Evolutionary conservation across 2,797 vertebrate genomes (phyloP).

Genomic region (Protonibea diacanthus): DNA sequence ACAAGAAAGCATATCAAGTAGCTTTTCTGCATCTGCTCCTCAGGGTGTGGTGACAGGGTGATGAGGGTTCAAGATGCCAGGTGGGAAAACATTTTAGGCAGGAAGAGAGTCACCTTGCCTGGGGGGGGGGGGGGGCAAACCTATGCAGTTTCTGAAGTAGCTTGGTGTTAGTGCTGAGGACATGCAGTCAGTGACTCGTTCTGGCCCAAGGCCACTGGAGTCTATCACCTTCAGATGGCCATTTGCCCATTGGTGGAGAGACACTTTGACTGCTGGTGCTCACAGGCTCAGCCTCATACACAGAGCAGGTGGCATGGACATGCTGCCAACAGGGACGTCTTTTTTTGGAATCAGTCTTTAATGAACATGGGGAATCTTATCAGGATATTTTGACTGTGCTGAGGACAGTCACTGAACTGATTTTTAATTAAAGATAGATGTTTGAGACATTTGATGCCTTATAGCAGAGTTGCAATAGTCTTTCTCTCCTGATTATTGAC

Average conservation of each 20-base stretch:
- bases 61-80: constrained; percentile 55
- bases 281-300: constrained; percentile 51
- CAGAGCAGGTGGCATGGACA: constrained; percentile 72
- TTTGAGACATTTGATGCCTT: constrained; percentile 30
- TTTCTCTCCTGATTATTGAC: constrained; percentile 32
- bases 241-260: constrained; percentile 66
- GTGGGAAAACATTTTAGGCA: constrained; percentile 67
- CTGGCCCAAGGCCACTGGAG: constrained; percentile 71
- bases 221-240: constrained; percentile 79
- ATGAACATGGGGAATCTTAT: constrained; percentile 59
- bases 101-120: constrained; percentile 80
- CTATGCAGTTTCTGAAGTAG: constrained; percentile 65
- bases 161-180: constrained; percentile 55
- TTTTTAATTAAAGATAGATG: constrained; percentile 59
- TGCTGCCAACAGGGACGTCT: constrained; percentile 64
- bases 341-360: constrained; percentile 56
- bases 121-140: constrained; percentile 52
- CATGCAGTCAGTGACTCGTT: constrained; percentile 71
- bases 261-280: constrained; percentile 67
- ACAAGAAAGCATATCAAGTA: constrained; percentile 38
- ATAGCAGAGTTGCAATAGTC: neutral
- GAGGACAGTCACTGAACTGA: constrained; percentile 33
- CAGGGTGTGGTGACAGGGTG: constrained; percentile 21
- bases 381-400: constrained; percentile 39
- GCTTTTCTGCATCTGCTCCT: constrained; percentile 37